Evolutionary conservation across 1,140 invertebrate species (phyloP), one percentile per base, ranked within the genome.

Genomic region (Magallana gigas): DNA sequence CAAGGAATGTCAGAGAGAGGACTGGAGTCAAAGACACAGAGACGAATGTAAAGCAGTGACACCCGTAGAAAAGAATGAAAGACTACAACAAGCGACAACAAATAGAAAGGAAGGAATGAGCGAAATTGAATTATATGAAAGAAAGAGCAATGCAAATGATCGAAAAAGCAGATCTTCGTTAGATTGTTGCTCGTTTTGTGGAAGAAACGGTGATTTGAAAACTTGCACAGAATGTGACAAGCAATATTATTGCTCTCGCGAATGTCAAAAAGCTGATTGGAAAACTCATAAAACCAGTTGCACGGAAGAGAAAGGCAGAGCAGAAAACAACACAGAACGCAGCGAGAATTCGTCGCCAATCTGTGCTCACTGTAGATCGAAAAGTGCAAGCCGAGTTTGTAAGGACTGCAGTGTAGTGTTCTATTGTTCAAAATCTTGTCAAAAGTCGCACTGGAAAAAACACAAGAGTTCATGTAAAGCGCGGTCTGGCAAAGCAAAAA

Each of bases 201-300:
- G 64, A 8, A 11, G 4, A 71, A 71, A 29, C 7, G 18, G 64
- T 71, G 8, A 1, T 5, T 9, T 71, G 64, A 71, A 71, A 71
- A 23, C 29, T 23, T 71, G 64, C 8, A 18, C 23, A 71, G 29
- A 18, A 29, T 71, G 64, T 71, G 29, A 71, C 2, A 11, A 18
- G 11, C 64, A 71, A 36, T 8, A 71, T 7, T 71, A 71, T 9
- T 71, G 64, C 23, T 71, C 64, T 36, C 7, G 6, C 11, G 23
- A 71, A 71, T 71, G 64, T 71, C 64, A 71, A 71, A 71, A 23
- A 2, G 64, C 64, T 23, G 64, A 71, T 9, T 71, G 64, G 64
- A 36, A 71, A 71, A 71, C 2, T 7, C 64, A 71, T 71, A 71
- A 71, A 71, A 11, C n/a, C 9, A 36, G 29, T 18, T 71, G 64